Evolutionary conservation across 2,113 vertebrate genomes (phyloP), one percentile per base, ranked within the genome.

Genomic region (Triplophysa rosa): DNA sequence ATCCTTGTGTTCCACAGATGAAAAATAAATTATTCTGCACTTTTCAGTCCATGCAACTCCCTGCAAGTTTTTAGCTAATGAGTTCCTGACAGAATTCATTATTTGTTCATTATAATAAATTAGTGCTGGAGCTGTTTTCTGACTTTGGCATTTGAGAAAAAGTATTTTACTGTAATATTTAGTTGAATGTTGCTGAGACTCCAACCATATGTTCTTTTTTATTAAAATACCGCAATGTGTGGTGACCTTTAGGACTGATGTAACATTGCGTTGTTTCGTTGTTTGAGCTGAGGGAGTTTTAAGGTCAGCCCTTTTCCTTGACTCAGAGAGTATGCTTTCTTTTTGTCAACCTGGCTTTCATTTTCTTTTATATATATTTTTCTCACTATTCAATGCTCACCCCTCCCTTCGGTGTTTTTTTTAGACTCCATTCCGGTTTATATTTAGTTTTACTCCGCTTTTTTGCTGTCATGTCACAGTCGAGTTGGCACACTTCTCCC

Each of bases 361-460:
- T 29, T 58, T 52, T 45, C 11, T 80, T 59, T 56, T n/a, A n/a
- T n/a, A n/a, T n/a, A n/a, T n/a, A n/a, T n/a, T n/a, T 58, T 54
- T 71, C 52, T 65, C 85, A 71, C 69, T 40, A 40, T 79, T 79
- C 49, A 86, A 87, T 84, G 74, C 64, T 68, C 52, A 49, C 79
- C 82, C 77, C 63, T 49, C 58, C 47, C 67, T 24, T 37, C 64
- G 61, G 49, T 65, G 42, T 63, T 86, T 52, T 82, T 86, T 80
- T 79, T 64, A 71, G 77, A 62, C 79, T 71, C 47, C 66, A 77
- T 67, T 49, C 42, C 37, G 40, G 77, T 80, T 83, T 76, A 64
- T 37, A 77, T 78, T 84, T 68, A 6, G 29, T 73, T 63, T 29
- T n/a, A 63, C 59, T 65, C 11, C n/a, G 24, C 52, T 90, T 79